A percentile compares a stretch with the other conserved stretches of the same genome.
Conservation (phyloP, 1,140 invertebrate genomes). For the Marisa cornuarietis region DNA sequence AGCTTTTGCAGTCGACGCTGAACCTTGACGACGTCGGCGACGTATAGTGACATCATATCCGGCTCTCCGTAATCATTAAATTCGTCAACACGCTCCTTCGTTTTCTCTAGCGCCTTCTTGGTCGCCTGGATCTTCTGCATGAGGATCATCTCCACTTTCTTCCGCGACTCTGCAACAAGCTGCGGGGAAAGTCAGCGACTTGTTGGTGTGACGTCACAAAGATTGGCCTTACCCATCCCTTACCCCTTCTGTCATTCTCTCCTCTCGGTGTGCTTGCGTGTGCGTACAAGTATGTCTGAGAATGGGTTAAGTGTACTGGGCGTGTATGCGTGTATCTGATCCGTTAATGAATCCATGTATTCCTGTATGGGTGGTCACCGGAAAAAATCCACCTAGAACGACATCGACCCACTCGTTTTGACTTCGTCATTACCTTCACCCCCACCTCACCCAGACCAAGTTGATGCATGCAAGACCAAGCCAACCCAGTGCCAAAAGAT, state of each 20-base stretch:
- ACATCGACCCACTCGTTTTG: no score
- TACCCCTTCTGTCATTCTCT: not conserved
- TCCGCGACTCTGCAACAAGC: slow-evolving; percentile 82
- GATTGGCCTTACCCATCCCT: not conserved
- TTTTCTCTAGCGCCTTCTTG: slow-evolving; percentile 75
- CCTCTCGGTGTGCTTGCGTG: no score
- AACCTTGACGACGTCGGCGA: slow-evolving; percentile 75
- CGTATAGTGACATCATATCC: slow-evolving; percentile 68
- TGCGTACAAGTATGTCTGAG: no score
- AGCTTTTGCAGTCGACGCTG: slow-evolving; percentile 78
- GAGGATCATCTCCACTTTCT: slow-evolving; percentile 81
- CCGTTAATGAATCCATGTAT: no score
- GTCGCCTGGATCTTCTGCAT: slow-evolving; percentile 76
- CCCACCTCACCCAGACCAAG: no score
- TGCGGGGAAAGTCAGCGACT: slow-evolving; percentile 37
- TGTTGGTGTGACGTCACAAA: not conserved
- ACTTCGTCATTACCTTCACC: no score
- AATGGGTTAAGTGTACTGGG: no score
- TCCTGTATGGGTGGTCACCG: no score
- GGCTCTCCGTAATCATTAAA: slow-evolving; percentile 69
- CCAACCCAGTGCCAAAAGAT: no score
- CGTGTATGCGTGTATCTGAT: no score
- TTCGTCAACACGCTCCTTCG: slow-evolving; percentile 74
- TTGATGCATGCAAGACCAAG: no score
- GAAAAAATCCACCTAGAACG: no score